Evolutionary conservation across 1,140 invertebrate species (phyloP).

Genomic region (Macrocentrus cingulum): DNA sequence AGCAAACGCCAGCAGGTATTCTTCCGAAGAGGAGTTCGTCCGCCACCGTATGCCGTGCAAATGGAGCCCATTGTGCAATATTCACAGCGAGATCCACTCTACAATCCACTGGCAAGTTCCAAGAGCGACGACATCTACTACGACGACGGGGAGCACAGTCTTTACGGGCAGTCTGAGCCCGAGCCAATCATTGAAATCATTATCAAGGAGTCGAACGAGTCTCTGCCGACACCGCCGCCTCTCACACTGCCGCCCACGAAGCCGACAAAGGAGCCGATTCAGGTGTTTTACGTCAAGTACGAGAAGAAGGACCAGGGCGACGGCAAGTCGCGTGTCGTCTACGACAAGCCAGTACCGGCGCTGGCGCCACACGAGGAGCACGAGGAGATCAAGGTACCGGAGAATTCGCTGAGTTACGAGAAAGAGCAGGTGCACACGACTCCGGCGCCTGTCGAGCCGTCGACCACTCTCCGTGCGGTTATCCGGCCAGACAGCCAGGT

Average conservation of each 20-base stretch:
- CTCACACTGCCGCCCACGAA: slow-evolving; percentile 58
- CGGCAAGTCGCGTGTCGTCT: slow-evolving; percentile 70
- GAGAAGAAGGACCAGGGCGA: slow-evolving; percentile 69
- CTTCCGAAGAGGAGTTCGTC: slow-evolving; percentile 40
- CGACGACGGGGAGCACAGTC: slow-evolving; percentile 52
- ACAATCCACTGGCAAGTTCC: slow-evolving; percentile 63
- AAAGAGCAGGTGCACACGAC: slow-evolving; percentile 48
- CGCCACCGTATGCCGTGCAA: slow-evolving; percentile 74
- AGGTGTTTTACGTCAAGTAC: slow-evolving; percentile 88
- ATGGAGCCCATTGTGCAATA: slow-evolving; percentile 80
- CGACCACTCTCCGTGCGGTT: slow-evolving; percentile 78
- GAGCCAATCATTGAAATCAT: slow-evolving; percentile 91
- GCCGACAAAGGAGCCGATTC: slow-evolving; percentile 78
- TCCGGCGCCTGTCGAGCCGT: slow-evolving; percentile 50
- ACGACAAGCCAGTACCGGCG: slow-evolving; percentile 75
- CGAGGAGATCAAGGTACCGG: slow-evolving; percentile 59
- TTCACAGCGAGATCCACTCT: slow-evolving; percentile 75
- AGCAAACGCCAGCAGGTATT: slow-evolving; percentile 50
- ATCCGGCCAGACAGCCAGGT: slow-evolving; percentile 81
- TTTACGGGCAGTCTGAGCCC: slow-evolving; percentile 71
- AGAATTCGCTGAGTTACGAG: slow-evolving; percentile 44
- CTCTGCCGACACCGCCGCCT: slow-evolving; percentile 69
- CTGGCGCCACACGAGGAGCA: slow-evolving; percentile 67
- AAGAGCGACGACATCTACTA: slow-evolving; percentile 59
- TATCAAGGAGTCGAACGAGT: slow-evolving; percentile 84